Conservation (phyloP, 2,113 vertebrate genomes). For the human (Homo sapiens) region GRCh38 chr3:29479001-29479500, state of each 20-base stretch:
- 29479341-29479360: neutral
- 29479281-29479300: accelerated
- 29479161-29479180: neutral
- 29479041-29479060: neutral
- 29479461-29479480: neutral
- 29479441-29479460: neutral
- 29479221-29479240: neutral
- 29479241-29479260: neutral
- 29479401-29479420: neutral
- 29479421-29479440: neutral
- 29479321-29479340: neutral
- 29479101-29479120: neutral
- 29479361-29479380: neutral
- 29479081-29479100: neutral
- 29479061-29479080: neutral
- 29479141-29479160: neutral
- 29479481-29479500: neutral
- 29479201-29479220: neutral
- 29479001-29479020: neutral
- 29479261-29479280: neutral
- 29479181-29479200: neutral
- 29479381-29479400: neutral
- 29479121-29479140: neutral
- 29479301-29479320: too few relatives aligned
- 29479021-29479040: neutral